Conservation (phyloP, 2,888 invertebrate genomes). For the Diaprepes abbreviatus region DNA sequence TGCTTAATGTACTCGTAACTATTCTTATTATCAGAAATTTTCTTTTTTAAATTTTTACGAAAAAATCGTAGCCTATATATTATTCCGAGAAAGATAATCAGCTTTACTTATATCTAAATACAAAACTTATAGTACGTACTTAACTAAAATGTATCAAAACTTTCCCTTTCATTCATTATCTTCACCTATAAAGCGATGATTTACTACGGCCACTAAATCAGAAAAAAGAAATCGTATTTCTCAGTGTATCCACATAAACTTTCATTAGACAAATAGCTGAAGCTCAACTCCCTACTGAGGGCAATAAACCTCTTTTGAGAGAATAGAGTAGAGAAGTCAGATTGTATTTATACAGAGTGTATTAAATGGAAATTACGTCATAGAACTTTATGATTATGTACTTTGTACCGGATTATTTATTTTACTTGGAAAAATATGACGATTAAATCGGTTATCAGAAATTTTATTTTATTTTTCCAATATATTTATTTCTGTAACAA, state of each 20-base stretch:
- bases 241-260: constrained; percentile 44
- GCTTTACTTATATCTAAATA: not conserved
- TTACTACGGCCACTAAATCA: constrained; percentile 33
- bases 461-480: too few species aligned
- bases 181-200: constrained; percentile 38
- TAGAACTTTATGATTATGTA: too few species aligned
- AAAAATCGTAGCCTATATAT: too few species aligned
- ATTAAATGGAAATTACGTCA: not conserved
- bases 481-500: too few species aligned
- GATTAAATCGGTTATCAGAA: too few species aligned
- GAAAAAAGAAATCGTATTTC: constrained; percentile 40
- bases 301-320: constrained; percentile 38
- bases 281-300: constrained; percentile 34
- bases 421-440: too few species aligned
- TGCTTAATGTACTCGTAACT: too few species aligned
- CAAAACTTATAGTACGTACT: constrained; percentile 12
- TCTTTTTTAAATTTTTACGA: too few species aligned
- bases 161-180: constrained; percentile 17
- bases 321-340: constrained; percentile 25
- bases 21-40: too few species aligned
- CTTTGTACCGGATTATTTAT: too few species aligned
- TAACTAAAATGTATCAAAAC: constrained; percentile 15
- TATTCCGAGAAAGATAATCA: too few species aligned
- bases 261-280: constrained; percentile 44
- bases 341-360: constrained; percentile 9